A percentile compares a stretch with the other conserved stretches of the same genome.
Evolutionary conservation across 1,140 invertebrate genomes (phyloP).

Genomic region (Tribolium castaneum): DNA sequence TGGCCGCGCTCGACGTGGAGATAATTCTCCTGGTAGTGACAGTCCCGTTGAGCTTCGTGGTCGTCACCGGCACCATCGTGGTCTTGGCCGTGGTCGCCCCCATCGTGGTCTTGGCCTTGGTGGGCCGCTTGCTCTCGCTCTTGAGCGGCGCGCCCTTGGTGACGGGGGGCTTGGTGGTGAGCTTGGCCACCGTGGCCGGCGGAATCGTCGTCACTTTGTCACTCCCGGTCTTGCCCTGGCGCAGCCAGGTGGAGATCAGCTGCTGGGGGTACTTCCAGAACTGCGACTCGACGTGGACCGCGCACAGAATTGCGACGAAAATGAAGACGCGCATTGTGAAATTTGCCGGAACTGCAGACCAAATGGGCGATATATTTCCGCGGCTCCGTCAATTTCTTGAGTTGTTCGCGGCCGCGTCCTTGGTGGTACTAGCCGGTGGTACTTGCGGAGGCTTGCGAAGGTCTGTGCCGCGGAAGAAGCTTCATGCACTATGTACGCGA

Average conservation of each 20-base stretch:
- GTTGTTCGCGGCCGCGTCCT: slow-evolving; percentile 37
- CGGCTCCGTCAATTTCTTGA: slow-evolving; percentile 43
- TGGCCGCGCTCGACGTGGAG: neutral
- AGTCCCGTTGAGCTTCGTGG: neutral
- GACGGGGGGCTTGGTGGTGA: slow-evolving; percentile 38
- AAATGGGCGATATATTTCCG: slow-evolving; percentile 45
- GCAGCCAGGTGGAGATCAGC: slow-evolving; percentile 57
- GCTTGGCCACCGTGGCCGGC: slow-evolving; percentile 29
- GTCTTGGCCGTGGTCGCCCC: slow-evolving; percentile 13
- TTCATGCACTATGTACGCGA: slow-evolving; percentile 58
- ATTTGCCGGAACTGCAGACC: slow-evolving; percentile 45
- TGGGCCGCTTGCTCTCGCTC: neutral
- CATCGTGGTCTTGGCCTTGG: neutral
- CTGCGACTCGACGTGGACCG: slow-evolving; percentile 53
- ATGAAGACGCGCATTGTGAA: slow-evolving; percentile 57
- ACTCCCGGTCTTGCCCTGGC: slow-evolving; percentile 55
- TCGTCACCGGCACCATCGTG: neutral
- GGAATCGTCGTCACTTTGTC: slow-evolving; percentile 41
- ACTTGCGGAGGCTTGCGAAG: slow-evolving; percentile 56
- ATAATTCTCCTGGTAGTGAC: neutral
- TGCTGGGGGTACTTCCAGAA: slow-evolving; percentile 60
- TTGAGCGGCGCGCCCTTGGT: neutral
- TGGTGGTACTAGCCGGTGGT: slow-evolving; percentile 53
- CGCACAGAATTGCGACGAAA: slow-evolving; percentile 53
- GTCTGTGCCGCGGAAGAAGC: slow-evolving; percentile 56